Conservation (phyloP, 2,113 vertebrate species). For the Nycticebus coucang region DNA sequence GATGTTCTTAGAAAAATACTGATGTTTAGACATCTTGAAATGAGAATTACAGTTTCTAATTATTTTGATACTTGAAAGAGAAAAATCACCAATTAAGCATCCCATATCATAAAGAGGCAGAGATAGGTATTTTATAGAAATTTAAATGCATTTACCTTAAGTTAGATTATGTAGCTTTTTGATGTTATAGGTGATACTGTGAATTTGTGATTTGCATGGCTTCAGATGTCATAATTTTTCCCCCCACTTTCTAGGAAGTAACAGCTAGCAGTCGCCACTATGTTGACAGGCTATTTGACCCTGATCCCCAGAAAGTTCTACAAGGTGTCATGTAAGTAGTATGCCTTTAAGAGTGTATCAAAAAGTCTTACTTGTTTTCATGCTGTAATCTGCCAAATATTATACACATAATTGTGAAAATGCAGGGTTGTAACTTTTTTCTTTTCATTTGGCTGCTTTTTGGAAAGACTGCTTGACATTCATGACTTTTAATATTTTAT, state of each 20-base stretch:
- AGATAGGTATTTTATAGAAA: conserved; percentile 23
- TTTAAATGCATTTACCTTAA: conserved; percentile 44
- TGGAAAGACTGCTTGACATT: conserved; percentile 48
- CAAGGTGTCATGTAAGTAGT: conserved; percentile 99
- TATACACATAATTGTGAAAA: conserved; percentile 57
- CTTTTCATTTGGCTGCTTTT: conserved; percentile 51
- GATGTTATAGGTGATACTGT: conserved; percentile 57
- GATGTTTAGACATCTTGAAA: neutral
- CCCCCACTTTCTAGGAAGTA: conserved; percentile 91
- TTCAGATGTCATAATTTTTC: conserved; percentile 81
- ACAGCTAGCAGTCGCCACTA: conserved; percentile 99
- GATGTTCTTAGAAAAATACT: neutral
- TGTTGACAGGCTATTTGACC: conserved; percentile 98
- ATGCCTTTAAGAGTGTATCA: conserved; percentile 76
- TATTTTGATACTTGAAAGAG: neutral
- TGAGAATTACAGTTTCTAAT: neutral
- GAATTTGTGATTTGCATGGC: conserved; percentile 76
- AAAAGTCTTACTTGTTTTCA: conserved; percentile 72
- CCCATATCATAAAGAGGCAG: neutral
- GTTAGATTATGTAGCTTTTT: conserved; percentile 45
- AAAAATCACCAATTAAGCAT: neutral
- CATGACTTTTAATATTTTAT: conserved; percentile 50
- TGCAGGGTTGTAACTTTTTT: conserved; percentile 53
- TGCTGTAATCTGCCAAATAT: conserved; percentile 53
- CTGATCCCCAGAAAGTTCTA: conserved; percentile 98